phyloP scores from a whole-genome alignment of 1,140 invertebrate species.

The Drosophila ficusphila region DNA sequence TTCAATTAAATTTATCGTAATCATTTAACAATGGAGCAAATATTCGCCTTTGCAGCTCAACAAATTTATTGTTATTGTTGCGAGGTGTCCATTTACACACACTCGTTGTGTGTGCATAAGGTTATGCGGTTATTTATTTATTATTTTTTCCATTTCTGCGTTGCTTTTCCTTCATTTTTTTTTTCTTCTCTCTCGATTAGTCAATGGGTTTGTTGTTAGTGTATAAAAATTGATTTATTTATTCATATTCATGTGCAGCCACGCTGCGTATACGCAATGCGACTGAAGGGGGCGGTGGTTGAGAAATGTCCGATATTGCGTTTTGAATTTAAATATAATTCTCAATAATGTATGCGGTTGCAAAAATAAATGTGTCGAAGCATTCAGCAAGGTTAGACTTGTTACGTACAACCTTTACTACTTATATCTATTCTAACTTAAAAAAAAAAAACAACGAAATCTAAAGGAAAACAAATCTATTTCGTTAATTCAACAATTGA shows the following conservation, averaged over 20 bases:
- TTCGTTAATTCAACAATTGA: neutral
- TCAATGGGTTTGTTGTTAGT: constrained; percentile 54
- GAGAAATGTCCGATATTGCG: constrained; percentile 28
- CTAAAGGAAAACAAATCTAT: too few species aligned
- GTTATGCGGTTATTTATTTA: constrained; percentile 34
- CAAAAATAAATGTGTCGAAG: neutral
- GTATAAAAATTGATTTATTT: constrained; percentile 53
- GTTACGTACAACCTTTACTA: too few species aligned
- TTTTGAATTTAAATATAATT: constrained; percentile 38
- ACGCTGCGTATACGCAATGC: constrained; percentile 66
- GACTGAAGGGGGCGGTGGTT: neutral
- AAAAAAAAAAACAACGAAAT: too few species aligned
- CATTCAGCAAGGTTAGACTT: neutral
- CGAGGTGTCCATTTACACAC: constrained; percentile 43
- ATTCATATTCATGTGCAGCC: constrained; percentile 38
- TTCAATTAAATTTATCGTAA: constrained; percentile 77
- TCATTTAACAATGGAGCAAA: constrained; percentile 74
- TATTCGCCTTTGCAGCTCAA: constrained; percentile 42
- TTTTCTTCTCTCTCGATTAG: constrained; percentile 50
- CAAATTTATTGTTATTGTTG: constrained; percentile 37
- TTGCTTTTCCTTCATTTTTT: constrained; percentile 2
- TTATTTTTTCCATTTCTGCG: constrained; percentile 23
- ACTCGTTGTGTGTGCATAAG: constrained; percentile 15
- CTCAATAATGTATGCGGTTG: constrained; percentile 15
- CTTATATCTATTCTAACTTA: too few species aligned